Base-by-base conservation (phyloP, 2,113 vertebrate genomes). In the Callithrix jacchus region DNA sequence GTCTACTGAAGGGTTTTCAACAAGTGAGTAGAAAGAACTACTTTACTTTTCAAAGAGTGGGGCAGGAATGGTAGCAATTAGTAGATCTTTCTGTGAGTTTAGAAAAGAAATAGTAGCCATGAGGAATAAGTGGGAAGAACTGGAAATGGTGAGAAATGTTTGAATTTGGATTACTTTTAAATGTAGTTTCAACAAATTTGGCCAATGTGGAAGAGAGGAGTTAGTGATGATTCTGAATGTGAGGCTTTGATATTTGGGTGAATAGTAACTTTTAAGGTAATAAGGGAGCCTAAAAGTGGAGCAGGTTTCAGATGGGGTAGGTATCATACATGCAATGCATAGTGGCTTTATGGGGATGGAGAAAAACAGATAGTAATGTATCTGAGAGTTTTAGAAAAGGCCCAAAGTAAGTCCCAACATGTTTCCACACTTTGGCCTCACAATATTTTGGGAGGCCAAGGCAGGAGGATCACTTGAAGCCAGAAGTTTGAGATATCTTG, bases 241-340 rank as follows among this genome's bases (percentile, higher is more conserved):
- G 25, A 68, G 18, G 23, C 37, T 5, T 35, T 30, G 32, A 14
- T 68, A 18, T 54, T 35, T 71, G 70, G 6, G 32, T 35, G 35
- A 58, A 18, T 42, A 25, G 12, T 14, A 11, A 0, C 30, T 58
- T 93, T 89, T 17, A 70, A 86, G 23, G 11, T 30, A 66, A 14
- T 17, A 40, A 64, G 20, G 5, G 8, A 47, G 42, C 13, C 23
- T 90, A 7, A 64, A 70, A 21, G 2, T 20, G 6, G 6, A 27
- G 10, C 82, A 54, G 45, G 5, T 68, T 3, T 49, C 30, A 76
- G 10, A n/a, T 30, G 35, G 20, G 35, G 80, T 91, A 42, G 5
- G 2, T 5, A 61, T 64, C 23, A 25, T 35, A 16, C 18, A 6
- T 3, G 27, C 3, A 2, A 30, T 58, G 14, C 12, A n/a, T 2